Conservation (phyloP, 2,888 invertebrate species). For the Andrena bicolor region DNA sequence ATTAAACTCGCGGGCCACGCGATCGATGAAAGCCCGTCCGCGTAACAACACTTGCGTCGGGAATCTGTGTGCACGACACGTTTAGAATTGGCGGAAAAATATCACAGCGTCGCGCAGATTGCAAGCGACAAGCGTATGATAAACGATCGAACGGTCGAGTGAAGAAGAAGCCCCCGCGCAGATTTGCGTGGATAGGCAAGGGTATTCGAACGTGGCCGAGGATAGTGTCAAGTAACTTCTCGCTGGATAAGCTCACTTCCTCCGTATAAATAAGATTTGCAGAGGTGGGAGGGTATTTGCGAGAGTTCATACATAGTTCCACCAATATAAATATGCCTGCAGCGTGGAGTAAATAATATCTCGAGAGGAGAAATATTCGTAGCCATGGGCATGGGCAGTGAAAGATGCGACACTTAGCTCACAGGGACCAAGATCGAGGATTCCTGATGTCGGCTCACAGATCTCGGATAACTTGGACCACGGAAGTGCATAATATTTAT, state of each 20-base stretch:
- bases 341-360: slow-evolving; percentile 56
- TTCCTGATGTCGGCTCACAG: slow-evolving; percentile 38
- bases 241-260: slow-evolving; percentile 38
- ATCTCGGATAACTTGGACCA: slow-evolving; percentile 34
- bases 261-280: slow-evolving; percentile 52
- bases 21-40: neutral
- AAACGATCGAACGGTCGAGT: slow-evolving; percentile 31
- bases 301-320: slow-evolving; percentile 43
- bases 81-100: slow-evolving; percentile 38
- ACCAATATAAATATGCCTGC: slow-evolving; percentile 37
- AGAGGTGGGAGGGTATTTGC: slow-evolving; percentile 17
- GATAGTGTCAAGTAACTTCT: slow-evolving; percentile 54
- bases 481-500: slow-evolving; percentile 34
- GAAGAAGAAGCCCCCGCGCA: slow-evolving; percentile 6
- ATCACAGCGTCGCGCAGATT: slow-evolving; percentile 2
- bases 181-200: slow-evolving; percentile 41
- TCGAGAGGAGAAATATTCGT: slow-evolving; percentile 45
- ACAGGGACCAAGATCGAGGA: slow-evolving; percentile 56
- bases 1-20: neutral
- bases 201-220: slow-evolving; percentile 26
- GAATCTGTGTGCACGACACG: neutral
- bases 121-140: slow-evolving; percentile 18
- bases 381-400: slow-evolving; percentile 28
- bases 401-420: slow-evolving; percentile 53
- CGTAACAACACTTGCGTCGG: neutral